Conservation (phyloP, 1,140 invertebrate genomes). For the Paraescarpia echinospica region DNA sequence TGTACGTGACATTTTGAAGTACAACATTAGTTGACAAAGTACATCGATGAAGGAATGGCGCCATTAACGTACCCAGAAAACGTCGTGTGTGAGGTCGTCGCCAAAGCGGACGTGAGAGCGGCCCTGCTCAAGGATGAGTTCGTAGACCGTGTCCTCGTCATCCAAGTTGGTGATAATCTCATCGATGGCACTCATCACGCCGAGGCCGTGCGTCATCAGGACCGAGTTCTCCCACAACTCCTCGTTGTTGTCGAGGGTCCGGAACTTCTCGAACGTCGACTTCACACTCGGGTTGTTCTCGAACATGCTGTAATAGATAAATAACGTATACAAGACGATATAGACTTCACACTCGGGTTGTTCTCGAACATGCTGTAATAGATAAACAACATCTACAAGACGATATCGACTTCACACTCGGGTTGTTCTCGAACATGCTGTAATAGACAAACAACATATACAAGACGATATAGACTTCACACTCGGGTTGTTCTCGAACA, state of each 20-base stretch:
- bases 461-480: too few species aligned
- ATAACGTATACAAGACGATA: too few species aligned
- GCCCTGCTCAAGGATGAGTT: constrained; percentile 26
- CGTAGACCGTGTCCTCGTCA: constrained; percentile 21
- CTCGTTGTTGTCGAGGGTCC: neutral
- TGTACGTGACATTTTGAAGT: too few species aligned
- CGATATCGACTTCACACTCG: too few species aligned
- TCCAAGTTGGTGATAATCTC: constrained; percentile 29
- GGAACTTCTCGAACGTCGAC: constrained; percentile 23
- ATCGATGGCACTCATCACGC: constrained; percentile 29
- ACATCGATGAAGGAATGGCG: too few species aligned
- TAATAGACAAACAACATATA: too few species aligned
- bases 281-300: constrained; percentile 10
- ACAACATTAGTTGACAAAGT: too few species aligned
- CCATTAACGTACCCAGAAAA: constrained; percentile 28
- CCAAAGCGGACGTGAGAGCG: constrained; percentile 27
- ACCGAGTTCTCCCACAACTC: constrained; percentile 22
- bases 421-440: too few species aligned
- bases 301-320: constrained; percentile 21
- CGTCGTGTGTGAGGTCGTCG: constrained; percentile 18
- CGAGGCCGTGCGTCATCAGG: constrained; percentile 26
- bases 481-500: too few species aligned
- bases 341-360: neutral
- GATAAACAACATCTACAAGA: too few species aligned
- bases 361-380: too few species aligned